Base-by-base conservation (phyloP, 2,797 vertebrate genomes). In the Spinus pinus region DNA sequence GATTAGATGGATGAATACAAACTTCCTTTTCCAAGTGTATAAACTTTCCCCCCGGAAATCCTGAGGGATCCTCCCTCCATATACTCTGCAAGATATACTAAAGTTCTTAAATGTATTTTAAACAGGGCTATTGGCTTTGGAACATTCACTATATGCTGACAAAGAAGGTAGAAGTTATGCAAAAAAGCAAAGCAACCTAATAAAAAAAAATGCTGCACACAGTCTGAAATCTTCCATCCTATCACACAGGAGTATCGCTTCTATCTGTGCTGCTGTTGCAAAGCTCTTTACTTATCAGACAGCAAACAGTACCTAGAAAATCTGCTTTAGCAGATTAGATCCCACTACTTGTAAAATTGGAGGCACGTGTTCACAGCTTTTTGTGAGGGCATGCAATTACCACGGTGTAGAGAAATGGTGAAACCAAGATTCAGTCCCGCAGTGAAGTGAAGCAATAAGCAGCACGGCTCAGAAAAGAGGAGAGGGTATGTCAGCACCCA, bases 41-140 rank as follows among this genome's bases (percentile, higher is more conserved):
- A 89, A 93, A 87, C 50, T 14, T 73, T 74, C 31, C 71, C 56
- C 49, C 49, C 1, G 31, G 90, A 95, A 96, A 95, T 92, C 88
- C 82, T 89, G 74, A 84, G 35, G 44, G 58, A 79, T 90, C 80
- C 93, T 90, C 90, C 92, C 81, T 86, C 30, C 65, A 60, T 57
- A 61, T 49, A 65, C 5, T 60, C 14, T 84, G 56, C 37, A 79
- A 90, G 58, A 84, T 65, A 80, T 0, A 70, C 16, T 57, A 28
- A 69, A 37, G 23, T 49, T 62, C 20, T 28, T 31, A 74, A 67
- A 62, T 21, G 41, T 41, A 37, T 81, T 93, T 87, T 69, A 61
- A 79, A 78, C 18, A 44, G 14, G 19, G 16, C 13, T 74, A 7
- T 23, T 82, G 22, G 33, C 61, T 88, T 87, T 65, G 53, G 31